Evolutionary conservation across 1,140 invertebrate species (phyloP).

Genomic region (Myzus persicae): DNA sequence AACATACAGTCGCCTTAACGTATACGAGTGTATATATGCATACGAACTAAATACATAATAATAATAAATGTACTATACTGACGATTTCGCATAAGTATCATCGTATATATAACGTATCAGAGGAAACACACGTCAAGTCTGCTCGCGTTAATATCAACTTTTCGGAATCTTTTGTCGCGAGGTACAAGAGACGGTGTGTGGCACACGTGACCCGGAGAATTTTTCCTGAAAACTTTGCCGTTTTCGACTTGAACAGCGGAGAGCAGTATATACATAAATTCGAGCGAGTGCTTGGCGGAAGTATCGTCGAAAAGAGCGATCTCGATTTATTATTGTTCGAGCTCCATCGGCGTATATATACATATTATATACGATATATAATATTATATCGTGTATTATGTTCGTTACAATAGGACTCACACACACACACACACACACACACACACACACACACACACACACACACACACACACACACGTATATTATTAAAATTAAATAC

Average conservation of each 20-base stretch:
- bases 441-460: no score
- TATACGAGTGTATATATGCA: neutral
- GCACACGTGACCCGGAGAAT: constrained; percentile 1
- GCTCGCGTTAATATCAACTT: neutral
- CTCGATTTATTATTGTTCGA: constrained; percentile 49
- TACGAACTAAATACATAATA: neutral
- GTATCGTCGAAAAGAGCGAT: constrained; percentile 16
- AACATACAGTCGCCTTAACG: neutral
- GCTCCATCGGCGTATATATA: neutral
- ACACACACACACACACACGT: neutral
- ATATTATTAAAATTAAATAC: constrained; percentile 39
- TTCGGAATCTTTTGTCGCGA: neutral
- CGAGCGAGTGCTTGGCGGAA: neutral
- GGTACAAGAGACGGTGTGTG: neutral
- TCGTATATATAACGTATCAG: neutral
- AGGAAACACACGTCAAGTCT: neutral
- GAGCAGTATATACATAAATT: neutral
- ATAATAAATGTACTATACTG: neutral
- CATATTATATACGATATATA: neutral
- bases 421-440: neutral
- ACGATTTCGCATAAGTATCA: neutral
- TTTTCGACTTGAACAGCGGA: neutral
- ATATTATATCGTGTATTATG: neutral
- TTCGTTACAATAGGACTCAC: neutral
- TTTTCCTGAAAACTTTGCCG: constrained; percentile 43